phyloP scores from a whole-genome alignment of 2,888 invertebrate genomes.

The Dynastes hyllus region DNA sequence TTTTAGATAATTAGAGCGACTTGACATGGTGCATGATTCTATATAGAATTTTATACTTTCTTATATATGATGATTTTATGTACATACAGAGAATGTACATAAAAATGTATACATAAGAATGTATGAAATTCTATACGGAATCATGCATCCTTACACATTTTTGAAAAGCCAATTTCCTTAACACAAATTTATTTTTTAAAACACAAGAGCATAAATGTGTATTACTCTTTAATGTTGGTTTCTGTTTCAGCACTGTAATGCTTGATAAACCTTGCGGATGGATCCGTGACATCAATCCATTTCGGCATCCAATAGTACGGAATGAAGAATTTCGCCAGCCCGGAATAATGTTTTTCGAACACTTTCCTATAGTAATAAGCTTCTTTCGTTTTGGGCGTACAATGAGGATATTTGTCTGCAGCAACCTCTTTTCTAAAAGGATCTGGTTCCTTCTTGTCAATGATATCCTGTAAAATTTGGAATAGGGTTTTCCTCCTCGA shows the following conservation, averaged over 20 bases:
- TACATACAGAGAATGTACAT: no score
- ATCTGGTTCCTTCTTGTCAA: slow-evolving; percentile 78
- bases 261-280: slow-evolving; percentile 83
- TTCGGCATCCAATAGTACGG: slow-evolving; percentile 88
- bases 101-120: no score
- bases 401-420: slow-evolving; percentile 76
- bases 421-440: slow-evolving; percentile 74
- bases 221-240: slow-evolving; percentile 26
- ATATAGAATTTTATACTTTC: no score
- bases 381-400: slow-evolving; percentile 85
- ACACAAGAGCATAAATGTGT: background rate
- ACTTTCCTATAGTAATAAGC: slow-evolving; percentile 83
- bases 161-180: no score
- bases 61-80: no score
- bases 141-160: no score
- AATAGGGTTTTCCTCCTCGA: slow-evolving; percentile 83
- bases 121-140: no score
- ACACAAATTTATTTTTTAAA: background rate
- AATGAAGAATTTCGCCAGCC: slow-evolving; percentile 75
- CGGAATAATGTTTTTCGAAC: slow-evolving; percentile 80
- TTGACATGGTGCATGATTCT: no score
- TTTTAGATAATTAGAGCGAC: no score
- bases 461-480: slow-evolving; percentile 79
- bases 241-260: slow-evolving; percentile 77
- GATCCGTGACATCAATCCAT: slow-evolving; percentile 82